Base-by-base conservation (phyloP, 2,888 invertebrate genomes). In the Leptogaster cylindrica region DNA sequence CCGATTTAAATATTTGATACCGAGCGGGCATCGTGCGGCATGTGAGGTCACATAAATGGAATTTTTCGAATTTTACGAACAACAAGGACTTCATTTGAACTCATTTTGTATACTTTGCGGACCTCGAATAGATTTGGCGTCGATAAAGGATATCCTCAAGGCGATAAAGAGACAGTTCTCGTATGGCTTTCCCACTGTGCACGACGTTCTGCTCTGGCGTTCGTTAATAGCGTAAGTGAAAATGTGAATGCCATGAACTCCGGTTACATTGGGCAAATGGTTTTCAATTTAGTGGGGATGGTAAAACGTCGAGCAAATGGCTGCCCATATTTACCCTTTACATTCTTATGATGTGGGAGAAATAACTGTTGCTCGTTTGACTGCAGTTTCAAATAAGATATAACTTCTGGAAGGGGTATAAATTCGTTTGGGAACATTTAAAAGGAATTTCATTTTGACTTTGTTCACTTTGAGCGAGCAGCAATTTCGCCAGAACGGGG, bases 1-100 rank as follows among this genome's bases (percentile, higher is more conserved):
- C 39, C 39, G 55, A 55, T 55, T 55, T 55, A 55, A 55, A 55
- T 55, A 55, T 55, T 55, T 55, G 55, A 55, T 55, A 55, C n/a
- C n/a, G n/a, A n/a, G n/a, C n/a, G n/a, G n/a, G n/a, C n/a, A n/a
- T n/a, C n/a, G n/a, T n/a, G n/a, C n/a, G 36, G 39, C 39, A 55
- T 55, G 28, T 39, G 39, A 20, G 39, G 23, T 23, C 36, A 55
- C 39, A 55, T 55, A 55, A 55, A 55, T 36, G 36, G 36, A 36
- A 55, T 36, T 55, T 55, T 55, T 36, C 7, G 55, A 36, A 23
- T 23, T 39, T 36, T 20, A 14, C 36, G 12, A 23, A 12, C 12
- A 55, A 39, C 55, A 55, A 55, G 39, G 39, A 55, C 39, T 55
- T 55, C 55, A 55, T 55, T 25, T 25, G 39, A 20, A n/a, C n/a